phyloP scores from a whole-genome alignment of 2,797 vertebrate species.

The Zalophus californianus region DNA sequence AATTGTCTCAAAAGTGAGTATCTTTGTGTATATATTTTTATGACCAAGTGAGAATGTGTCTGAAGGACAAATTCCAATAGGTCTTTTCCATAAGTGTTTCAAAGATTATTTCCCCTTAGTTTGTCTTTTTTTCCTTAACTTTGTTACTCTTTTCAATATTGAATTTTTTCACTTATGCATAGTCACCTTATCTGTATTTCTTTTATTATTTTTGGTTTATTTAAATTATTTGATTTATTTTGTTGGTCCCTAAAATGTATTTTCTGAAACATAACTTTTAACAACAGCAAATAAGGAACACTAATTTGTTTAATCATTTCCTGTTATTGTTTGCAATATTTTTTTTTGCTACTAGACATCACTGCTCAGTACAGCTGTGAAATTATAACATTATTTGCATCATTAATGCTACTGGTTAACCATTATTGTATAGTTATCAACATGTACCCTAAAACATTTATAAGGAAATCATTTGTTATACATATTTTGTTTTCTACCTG shows the following conservation, averaged over 20 bases:
- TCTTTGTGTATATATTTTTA: neutral
- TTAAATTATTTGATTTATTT: slow-evolving; percentile 25
- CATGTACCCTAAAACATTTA: slow-evolving; percentile 9
- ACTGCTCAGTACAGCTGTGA: neutral
- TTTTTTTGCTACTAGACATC: neutral
- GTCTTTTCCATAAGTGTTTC: neutral
- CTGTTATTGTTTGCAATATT: neutral
- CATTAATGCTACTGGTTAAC: neutral
- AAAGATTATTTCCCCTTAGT: neutral
- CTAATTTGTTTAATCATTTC: neutral
- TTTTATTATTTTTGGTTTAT: neutral
- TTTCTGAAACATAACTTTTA: slow-evolving; percentile 7
- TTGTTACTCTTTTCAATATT: neutral
- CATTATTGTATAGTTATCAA: neutral
- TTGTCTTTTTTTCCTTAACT: neutral
- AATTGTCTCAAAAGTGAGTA: neutral
- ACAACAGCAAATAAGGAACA: neutral
- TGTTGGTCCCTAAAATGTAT: neutral
- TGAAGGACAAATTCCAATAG: neutral
- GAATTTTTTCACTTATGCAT: neutral
- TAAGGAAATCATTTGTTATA: neutral
- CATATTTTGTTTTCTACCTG: neutral
- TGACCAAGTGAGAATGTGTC: neutral
- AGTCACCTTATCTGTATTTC: neutral
- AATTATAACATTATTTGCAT: neutral